Evolutionary conservation across 2,113 vertebrate species (phyloP), one percentile per base, ranked within the genome.

Genomic region (Hymenochirus boettgeri): DNA sequence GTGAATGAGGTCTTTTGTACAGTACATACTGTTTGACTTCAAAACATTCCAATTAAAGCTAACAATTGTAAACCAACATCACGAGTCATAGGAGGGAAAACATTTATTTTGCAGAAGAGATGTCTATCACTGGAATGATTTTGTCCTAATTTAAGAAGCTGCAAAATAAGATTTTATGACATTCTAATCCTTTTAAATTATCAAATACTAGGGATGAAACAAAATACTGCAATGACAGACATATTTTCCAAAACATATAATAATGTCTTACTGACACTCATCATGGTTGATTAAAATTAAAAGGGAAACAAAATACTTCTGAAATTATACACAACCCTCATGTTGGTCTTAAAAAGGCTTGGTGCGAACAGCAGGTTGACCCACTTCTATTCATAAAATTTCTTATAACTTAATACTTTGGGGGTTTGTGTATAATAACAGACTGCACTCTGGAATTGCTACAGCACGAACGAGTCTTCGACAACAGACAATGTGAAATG

Each of bases 361-460:
- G 7, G 10, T 35, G 9, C 7, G 2, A 12, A 7, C 6, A 7
- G 15, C n/a, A 7, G 6, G 33, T 35, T 35, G 33, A 13, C 15
- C 10, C 31, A 33, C 11, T 33, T 35, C 15, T 7, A 9, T 35
- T 9, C 9, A 7, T 35, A 7, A 12, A 13, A 12, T 11, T 35
- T 35, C 3, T 8, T 9, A n/a, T n/a, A n/a, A n/a, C n/a, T 35
- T 35, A 11, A 11, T 13, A 8, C 15, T 35, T 35, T 35, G 10
- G 7, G 33, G 33, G 15, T 70, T 73, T 79, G 75, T 74, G 78
- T 61, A 55, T 77, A 77, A 85, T 77, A 75, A 75, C 39, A 77
- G 63, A 72, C 57, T 71, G 69, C 7, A 65, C 54, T 65, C 79
- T 53, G 70, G 72, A 82, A 66, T 22, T 18, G 47, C 65, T 75